Conservation (phyloP, 2,797 vertebrate species). For the Botia almorhae region DNA sequence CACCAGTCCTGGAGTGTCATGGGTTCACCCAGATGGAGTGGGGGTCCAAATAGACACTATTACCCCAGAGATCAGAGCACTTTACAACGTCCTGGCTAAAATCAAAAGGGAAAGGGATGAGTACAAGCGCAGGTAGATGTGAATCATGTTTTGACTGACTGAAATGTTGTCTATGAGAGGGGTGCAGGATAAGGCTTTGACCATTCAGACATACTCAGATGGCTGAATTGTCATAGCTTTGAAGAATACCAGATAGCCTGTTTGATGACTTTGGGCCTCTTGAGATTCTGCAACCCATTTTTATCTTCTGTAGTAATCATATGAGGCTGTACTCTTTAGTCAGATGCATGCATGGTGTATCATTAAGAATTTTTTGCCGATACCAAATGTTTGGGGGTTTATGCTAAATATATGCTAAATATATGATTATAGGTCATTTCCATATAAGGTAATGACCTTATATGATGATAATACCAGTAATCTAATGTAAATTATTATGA, state of each 20-base stretch:
- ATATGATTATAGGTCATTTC: neutral
- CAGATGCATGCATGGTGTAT: no score
- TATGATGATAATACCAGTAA: neutral
- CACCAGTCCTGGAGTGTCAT: conserved; percentile 90
- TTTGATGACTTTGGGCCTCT: neutral
- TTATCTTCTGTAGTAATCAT: no score
- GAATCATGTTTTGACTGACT: neutral
- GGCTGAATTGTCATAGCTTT: neutral
- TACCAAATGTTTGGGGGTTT: no score
- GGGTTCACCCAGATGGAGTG: conserved; percentile 93
- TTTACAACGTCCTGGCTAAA: conserved; percentile 97
- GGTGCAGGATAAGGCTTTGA: neutral
- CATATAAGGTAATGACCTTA: neutral
- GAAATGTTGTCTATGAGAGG: neutral
- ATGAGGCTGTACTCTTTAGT: no score
- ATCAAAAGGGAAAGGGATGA: conserved; percentile 96
- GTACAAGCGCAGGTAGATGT: conserved; percentile 93
- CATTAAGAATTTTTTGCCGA: no score
- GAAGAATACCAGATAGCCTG: neutral
- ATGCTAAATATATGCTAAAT: neutral
- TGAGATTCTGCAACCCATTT: no score
- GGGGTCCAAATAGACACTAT: conserved; percentile 98
- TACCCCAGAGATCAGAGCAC: conserved; percentile 93
- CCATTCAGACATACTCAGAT: neutral
- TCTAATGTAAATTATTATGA: neutral